A percentile compares a stretch with the other conserved stretches of the same genome.
phyloP scores from a whole-genome alignment of 1,140 invertebrate species.

The Drosophila simulans region DNA sequence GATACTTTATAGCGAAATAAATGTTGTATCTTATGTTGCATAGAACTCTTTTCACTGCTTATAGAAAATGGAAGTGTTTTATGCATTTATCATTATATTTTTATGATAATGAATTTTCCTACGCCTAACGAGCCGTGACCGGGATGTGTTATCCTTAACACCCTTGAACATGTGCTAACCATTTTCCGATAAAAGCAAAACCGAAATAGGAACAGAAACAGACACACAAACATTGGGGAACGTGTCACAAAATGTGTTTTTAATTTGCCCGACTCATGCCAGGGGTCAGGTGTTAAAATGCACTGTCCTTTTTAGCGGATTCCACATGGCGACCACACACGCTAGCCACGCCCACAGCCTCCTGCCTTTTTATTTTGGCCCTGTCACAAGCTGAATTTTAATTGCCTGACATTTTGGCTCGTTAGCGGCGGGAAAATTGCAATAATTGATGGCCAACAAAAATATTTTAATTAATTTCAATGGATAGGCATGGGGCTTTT shows the following conservation, averaged over 20 bases:
- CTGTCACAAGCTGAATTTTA: conserved; percentile 51
- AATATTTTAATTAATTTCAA: conserved; percentile 79
- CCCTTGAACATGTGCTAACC: conserved; percentile 57
- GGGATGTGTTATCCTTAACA: conserved; percentile 34
- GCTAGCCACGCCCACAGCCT: conserved; percentile 17
- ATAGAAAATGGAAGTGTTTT: not conserved
- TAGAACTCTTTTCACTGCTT: too few species aligned
- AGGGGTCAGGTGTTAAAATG: conserved; percentile 70
- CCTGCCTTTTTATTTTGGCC: conserved; percentile 13
- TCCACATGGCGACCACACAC: conserved; percentile 66
- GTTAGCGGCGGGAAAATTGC: conserved; percentile 70
- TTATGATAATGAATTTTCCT: conserved; percentile 31
- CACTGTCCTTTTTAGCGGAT: conserved; percentile 46
- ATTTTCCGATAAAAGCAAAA: conserved; percentile 22
- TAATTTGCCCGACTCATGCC: conserved; percentile 59
- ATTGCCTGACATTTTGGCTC: conserved; percentile 67
- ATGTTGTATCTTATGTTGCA: too few species aligned
- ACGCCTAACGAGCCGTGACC: conserved; percentile 64
- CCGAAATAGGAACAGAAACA: conserved; percentile 15
- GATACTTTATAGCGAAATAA: too few species aligned
- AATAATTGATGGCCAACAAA: conserved; percentile 70
- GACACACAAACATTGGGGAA: conserved; percentile 34
- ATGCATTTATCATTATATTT: not conserved
- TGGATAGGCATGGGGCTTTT: conserved; percentile 17
- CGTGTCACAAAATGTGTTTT: conserved; percentile 73